Evolutionary conservation across 2,888 invertebrate genomes (phyloP).

Genomic region (Sthenelais limicola): DNA sequence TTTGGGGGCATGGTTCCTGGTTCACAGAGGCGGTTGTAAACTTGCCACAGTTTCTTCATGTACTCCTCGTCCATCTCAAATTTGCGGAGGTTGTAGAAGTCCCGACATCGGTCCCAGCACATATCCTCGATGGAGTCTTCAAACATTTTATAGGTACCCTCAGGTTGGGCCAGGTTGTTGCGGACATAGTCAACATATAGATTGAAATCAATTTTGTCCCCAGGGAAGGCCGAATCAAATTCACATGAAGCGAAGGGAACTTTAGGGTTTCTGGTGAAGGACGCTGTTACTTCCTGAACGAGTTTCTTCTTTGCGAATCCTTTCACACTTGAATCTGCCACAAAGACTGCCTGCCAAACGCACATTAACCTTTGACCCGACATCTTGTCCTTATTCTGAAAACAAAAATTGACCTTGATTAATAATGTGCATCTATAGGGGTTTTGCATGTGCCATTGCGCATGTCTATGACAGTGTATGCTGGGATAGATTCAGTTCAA

Average conservation of each 20-base stretch:
- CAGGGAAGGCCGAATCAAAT: slow-evolving; percentile 1
- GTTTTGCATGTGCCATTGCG: no score
- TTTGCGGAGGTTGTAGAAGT: neutral
- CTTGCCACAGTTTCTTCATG: slow-evolving; percentile 47
- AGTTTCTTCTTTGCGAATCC: neutral
- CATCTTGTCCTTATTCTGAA: slow-evolving; percentile 1
- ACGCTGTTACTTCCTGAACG: slow-evolving; percentile 1
- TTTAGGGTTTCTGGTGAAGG: neutral
- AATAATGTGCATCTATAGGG: no score
- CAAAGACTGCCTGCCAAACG: slow-evolving; percentile 49
- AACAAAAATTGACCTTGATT: no score
- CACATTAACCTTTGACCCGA: slow-evolving; percentile 46
- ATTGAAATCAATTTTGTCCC: neutral
- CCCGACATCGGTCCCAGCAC: slow-evolving; percentile 21
- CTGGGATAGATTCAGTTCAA: no score
- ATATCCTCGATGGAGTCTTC: slow-evolving; percentile 11
- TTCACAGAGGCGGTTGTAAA: slow-evolving; percentile 47
- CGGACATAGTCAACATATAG: slow-evolving; percentile 10
- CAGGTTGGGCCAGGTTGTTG: neutral
- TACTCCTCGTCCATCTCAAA: slow-evolving; percentile 17
- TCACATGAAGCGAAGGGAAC: neutral
- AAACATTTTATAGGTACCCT: neutral
- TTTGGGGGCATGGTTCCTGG: slow-evolving; percentile 48
- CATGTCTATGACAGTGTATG: no score
- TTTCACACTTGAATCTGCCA: neutral